These are phyloP conservation scores for Chunga burmeisteri DNA, from an alignment of 2,113 vertebrate species.

Conservation along the genomic window DNA sequence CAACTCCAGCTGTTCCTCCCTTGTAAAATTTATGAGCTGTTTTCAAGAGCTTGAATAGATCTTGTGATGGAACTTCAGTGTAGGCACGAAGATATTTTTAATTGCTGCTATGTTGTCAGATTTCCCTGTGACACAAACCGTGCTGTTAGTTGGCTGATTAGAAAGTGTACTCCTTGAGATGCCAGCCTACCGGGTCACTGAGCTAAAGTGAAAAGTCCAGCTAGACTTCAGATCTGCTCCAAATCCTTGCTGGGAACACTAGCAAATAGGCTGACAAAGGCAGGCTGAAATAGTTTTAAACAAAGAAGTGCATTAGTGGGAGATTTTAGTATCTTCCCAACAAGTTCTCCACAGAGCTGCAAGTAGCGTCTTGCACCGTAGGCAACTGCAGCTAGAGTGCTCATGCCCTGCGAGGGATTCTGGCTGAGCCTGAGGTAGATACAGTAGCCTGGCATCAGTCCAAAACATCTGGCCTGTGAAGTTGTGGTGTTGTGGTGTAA, in stretches of 20 bases:
- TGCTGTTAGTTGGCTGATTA: neutral
- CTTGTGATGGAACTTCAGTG: neutral
- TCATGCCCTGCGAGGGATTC: neutral
- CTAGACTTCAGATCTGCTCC: neutral
- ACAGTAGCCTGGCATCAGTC: neutral
- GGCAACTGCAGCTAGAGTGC: neutral
- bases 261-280: neutral
- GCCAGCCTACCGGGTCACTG: neutral
- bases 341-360: neutral
- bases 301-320: neutral
- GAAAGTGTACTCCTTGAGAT: neutral
- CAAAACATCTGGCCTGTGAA: neutral
- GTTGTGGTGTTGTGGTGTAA: neutral
- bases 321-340: neutral
- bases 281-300: neutral
- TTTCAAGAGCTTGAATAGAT: slow-evolving; percentile 29
- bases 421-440: neutral
- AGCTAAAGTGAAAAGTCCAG: neutral
- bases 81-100: neutral
- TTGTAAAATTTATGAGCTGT: slow-evolving; percentile 60
- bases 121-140: neutral
- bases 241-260: neutral
- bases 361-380: neutral
- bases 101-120: neutral
- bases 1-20: slow-evolving; percentile 65